phyloP scores from a whole-genome alignment of 1,140 invertebrate species.

The Globodera rostochiensis region DNA sequence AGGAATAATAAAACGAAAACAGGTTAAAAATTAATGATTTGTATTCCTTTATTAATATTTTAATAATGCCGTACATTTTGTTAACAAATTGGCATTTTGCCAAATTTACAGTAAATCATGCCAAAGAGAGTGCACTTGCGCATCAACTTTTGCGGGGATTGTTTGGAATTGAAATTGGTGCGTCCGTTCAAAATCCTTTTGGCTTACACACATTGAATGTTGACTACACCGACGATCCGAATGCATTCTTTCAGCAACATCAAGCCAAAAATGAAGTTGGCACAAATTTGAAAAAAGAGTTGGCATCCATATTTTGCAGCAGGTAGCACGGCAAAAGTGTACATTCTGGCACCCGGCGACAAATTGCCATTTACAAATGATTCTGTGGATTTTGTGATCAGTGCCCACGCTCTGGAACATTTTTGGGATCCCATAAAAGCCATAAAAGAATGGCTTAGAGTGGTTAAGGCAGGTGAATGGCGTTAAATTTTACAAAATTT shows the following conservation, averaged over 20 bases:
- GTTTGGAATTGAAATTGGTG: slow-evolving; percentile 25
- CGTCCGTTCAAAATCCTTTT: slow-evolving; percentile 21
- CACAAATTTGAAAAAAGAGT: too few species aligned
- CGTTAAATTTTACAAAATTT: neutral
- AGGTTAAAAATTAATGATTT: too few species aligned
- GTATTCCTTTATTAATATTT: too few species aligned
- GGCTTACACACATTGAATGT: slow-evolving; percentile 26
- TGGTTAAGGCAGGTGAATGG: slow-evolving; percentile 7
- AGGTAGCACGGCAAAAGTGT: too few species aligned
- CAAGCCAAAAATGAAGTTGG: neutral
- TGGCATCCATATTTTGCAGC: too few species aligned
- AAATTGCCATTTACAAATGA: slow-evolving; percentile 17
- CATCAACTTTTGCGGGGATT: slow-evolving; percentile 23
- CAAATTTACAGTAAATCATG: neutral
- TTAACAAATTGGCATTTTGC: too few species aligned
- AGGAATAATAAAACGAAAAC: too few species aligned
- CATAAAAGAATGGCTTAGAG: slow-evolving; percentile 26
- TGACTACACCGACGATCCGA: slow-evolving; percentile 22
- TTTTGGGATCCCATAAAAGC: slow-evolving; percentile 31
- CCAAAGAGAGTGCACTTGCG: slow-evolving; percentile 24
- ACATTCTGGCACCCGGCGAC: slow-evolving; percentile 21
- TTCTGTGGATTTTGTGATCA: slow-evolving; percentile 34
- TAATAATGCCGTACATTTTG: too few species aligned
- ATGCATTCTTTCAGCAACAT: slow-evolving; percentile 9
- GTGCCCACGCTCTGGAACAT: slow-evolving; percentile 24